A percentile compares a stretch with the other conserved stretches of the same genome.
Evolutionary conservation across 2,113 vertebrate species (phyloP).

Genomic region (Tachysurus vachellii): DNA sequence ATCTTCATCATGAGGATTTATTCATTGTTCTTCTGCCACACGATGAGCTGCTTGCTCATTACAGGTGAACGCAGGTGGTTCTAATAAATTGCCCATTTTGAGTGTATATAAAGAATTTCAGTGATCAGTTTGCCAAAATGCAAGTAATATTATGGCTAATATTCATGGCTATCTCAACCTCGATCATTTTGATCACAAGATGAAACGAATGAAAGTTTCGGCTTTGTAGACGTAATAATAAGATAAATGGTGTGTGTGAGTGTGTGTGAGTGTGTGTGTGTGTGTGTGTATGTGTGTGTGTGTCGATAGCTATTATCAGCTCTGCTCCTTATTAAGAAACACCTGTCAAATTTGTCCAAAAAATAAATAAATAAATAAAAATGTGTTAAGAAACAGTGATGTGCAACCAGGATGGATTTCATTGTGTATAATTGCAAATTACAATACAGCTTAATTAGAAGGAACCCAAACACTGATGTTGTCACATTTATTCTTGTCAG

Average conservation of each 20-base stretch:
- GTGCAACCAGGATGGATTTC: not conserved
- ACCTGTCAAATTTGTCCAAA: not conserved
- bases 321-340: not conserved
- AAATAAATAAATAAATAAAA: too few relatives aligned
- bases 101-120: not conserved
- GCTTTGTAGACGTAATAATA: not conserved
- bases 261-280: not conserved
- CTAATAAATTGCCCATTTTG: not conserved
- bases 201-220: not conserved
- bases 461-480: not conserved
- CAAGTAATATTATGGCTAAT: not conserved
- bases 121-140: not conserved
- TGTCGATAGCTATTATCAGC: not conserved
- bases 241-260: not conserved
- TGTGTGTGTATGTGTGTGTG: not conserved
- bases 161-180: not conserved
- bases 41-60: not conserved
- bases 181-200: not conserved
- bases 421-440: slow-evolving; percentile 16
- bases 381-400: not conserved
- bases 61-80: not conserved
- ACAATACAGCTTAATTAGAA: slow-evolving; percentile 14
- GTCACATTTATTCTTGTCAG: not conserved
- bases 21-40: not conserved
- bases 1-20: not conserved